These are phyloP conservation scores for Dynastes tityus DNA, from an alignment of 2,888 invertebrate species.

Conservation along the genomic window DNA sequence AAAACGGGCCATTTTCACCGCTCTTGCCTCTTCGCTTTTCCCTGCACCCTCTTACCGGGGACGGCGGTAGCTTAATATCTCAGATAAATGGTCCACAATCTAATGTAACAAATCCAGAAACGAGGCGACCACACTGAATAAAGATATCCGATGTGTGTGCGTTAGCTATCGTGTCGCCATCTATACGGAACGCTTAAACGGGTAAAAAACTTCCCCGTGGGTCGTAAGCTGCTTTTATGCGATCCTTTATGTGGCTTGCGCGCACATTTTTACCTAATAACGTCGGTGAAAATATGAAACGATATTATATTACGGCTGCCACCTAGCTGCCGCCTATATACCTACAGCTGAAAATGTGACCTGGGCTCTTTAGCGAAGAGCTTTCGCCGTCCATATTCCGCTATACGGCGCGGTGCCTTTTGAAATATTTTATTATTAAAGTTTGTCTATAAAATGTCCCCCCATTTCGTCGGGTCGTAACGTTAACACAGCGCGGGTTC, in stretches of 20 bases:
- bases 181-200: conserved; percentile 5
- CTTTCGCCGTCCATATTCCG: background rate
- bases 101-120: conserved; percentile 48
- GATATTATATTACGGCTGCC: conserved; percentile 25
- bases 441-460: conserved; percentile 41
- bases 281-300: conserved; percentile 47
- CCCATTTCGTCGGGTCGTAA: conserved; percentile 17
- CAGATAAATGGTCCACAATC: conserved; percentile 49
- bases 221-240: conserved; percentile 46
- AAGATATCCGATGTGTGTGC: conserved; percentile 40
- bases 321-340: background rate
- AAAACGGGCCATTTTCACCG: conserved; percentile 4
- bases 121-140: conserved; percentile 37
- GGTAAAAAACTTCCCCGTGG: conserved; percentile 32
- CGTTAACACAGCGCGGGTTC: background rate
- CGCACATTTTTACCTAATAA: conserved; percentile 50
- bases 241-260: conserved; percentile 40
- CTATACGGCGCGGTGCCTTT: background rate
- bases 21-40: background rate
- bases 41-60: background rate
- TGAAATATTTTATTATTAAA: conserved; percentile 43
- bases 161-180: conserved; percentile 19
- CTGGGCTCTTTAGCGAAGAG: background rate
- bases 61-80: conserved; percentile 40
- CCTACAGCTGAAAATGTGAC: background rate